Base-by-base conservation (phyloP, 2,113 vertebrate species). In the Carettochelys insculpta region DNA sequence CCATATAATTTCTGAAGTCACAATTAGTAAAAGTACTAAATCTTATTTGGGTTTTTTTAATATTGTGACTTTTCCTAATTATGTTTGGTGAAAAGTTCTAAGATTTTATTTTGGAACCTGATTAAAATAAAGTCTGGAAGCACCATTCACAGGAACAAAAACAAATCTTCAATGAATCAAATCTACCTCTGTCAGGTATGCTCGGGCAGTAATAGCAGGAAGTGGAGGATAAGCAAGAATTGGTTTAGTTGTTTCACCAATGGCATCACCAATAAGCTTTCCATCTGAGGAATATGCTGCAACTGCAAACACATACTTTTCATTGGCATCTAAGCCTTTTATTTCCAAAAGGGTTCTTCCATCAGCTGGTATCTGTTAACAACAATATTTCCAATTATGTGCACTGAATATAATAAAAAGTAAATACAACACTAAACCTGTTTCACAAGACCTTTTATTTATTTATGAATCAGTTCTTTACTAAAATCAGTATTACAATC, bases 281-380 rank as follows among this genome's bases (percentile, higher is more conserved):
- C 99, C 98, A 89, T 98, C 93, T 87, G 96, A 96, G 94, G 98
- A 97, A 95, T 99, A 99, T 3, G 99, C 99, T 92, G 99, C 99
- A 1, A 99, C 91, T 14, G 99, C 99, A 98, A 99, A 99, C 84
- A 99, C 27, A 6, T 99, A 99, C 88, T 97, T 98, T 95, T 99
- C 98, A 95, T 99, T 99, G 65, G 98, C 95, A 90, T 99, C 97
- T 88, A 99, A 97, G 19, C 97, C 98, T 77, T 98, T 97, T 71
- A 99, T 97, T 94, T 96, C 98, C 90, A 99, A 97, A 82, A 98
- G 51, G 58, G 96, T 98, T 92, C 97, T 97, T 48, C 98, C 98
- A 94, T 95, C 94, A 19, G 97, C 98, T 47, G 98, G 98, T 92
- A 99, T 97, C 99, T 99, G 91, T 75, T 83, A 94, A 89, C 20